These are phyloP conservation scores for Cheilosia scutellata DNA, from an alignment of 2,888 invertebrate species.

Conservation along the genomic window DNA sequence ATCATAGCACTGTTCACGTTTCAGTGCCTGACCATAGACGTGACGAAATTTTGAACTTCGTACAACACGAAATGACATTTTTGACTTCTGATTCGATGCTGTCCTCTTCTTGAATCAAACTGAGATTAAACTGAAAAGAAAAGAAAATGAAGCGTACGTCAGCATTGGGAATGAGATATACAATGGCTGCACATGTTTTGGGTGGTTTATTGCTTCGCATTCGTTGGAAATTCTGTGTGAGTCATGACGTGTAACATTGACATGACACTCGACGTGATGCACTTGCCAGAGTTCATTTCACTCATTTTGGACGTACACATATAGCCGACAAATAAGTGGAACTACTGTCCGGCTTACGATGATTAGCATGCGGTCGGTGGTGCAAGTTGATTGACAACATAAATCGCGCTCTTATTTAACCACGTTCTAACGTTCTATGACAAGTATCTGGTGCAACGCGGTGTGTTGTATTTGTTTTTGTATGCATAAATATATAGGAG, in stretches of 20 bases:
- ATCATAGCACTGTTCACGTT: slow-evolving; percentile 98
- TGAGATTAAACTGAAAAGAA: slow-evolving; percentile 45
- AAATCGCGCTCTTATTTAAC: slow-evolving; percentile 54
- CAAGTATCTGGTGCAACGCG: slow-evolving; percentile 50
- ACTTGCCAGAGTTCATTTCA: slow-evolving; percentile 41
- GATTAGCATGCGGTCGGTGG: slow-evolving; percentile 62
- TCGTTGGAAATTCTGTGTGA: slow-evolving; percentile 70
- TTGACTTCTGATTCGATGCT: slow-evolving; percentile 70
- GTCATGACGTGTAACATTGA: slow-evolving; percentile 55
- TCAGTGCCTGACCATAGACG: slow-evolving; percentile 93
- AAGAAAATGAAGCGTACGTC: slow-evolving; percentile 39
- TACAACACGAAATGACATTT: slow-evolving; percentile 98
- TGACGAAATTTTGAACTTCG: slow-evolving; percentile 99
- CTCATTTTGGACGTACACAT: slow-evolving; percentile 36
- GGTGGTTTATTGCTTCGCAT: slow-evolving; percentile 49
- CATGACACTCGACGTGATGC: slow-evolving; percentile 55
- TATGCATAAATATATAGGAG: background rate
- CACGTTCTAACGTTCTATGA: slow-evolving; percentile 31
- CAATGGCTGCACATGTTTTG: slow-evolving; percentile 27
- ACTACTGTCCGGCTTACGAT: slow-evolving; percentile 55
- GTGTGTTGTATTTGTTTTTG: background rate
- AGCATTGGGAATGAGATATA: background rate
- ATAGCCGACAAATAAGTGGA: slow-evolving; percentile 52
- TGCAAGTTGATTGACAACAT: slow-evolving; percentile 66
- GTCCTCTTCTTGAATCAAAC: slow-evolving; percentile 34